Base-by-base conservation (phyloP, 2,888 invertebrate genomes). In the Hydraecia micacea region DNA sequence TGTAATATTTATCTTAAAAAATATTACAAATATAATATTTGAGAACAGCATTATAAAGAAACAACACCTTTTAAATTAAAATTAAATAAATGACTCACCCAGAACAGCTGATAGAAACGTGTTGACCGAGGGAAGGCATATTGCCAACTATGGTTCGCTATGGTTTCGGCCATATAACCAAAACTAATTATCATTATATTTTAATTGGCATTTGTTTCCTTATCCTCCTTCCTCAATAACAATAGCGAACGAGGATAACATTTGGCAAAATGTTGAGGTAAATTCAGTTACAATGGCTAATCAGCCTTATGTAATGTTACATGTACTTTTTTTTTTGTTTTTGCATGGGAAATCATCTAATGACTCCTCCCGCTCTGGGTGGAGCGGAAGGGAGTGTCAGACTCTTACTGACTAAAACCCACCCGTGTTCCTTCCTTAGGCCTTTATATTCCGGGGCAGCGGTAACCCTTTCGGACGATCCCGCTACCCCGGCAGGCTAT, bases 171-270 rank as follows among this genome's bases (percentile, higher is more conserved):
- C 52, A 18, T 2, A 63, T 32, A 6, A 65, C n/a, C n/a, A 21
- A 36, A 65, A 28, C 36, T 25, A n/a, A 76, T 76, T 76, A 76
- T 76, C 75, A 75, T 65, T 46, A 42, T 36, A 75, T 76, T 76
- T 76, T 42, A 76, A 76, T 65, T 65, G 7, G 21, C 32, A 36
- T 21, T 42, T 18, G 0, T 76, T 76, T 42, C 55, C 42, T 39
- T 18, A 36, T 49, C 36, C 8, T 42, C 21, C 15, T n/a, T n/a
- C 8, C 42, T 52, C 25, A 70, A 70, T 70, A 73, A 39, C n/a
- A 49, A 21, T 18, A 25, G 5, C 8, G 2, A 73, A 74, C 11
- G 74, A 62, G 74, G 36, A 39, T 74, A 75, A 0, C 11, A 49
- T 75, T 52, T 3, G 39, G 21, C 25, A 75, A 49, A 49, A 36